These are phyloP conservation scores for Clarias macrocephalus DNA, from an alignment of 2,113 vertebrate species.

Conservation along the genomic window DNA sequence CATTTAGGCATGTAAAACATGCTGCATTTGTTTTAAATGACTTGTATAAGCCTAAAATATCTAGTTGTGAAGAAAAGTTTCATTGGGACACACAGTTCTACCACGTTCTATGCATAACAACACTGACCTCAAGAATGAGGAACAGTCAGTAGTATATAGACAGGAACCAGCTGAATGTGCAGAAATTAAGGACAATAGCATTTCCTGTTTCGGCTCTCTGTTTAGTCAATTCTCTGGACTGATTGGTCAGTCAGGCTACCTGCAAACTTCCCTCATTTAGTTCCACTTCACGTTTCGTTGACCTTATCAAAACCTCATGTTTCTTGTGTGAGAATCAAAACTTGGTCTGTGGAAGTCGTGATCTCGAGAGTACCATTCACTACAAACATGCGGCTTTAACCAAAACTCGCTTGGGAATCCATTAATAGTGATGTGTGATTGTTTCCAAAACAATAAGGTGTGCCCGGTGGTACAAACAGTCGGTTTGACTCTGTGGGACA, in stretches of 20 bases:
- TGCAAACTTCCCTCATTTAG: neutral
- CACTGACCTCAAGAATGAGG: conserved; percentile 7
- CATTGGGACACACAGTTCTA: neutral
- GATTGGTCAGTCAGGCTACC: neutral
- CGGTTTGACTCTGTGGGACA: neutral
- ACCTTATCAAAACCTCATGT: neutral
- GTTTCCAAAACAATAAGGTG: neutral
- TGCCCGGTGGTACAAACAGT: neutral
- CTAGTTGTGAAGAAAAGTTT: neutral
- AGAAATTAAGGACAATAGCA: conserved; percentile 13
- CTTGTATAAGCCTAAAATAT: neutral
- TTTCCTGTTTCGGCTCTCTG: conserved; percentile 40
- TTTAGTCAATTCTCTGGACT: conserved; percentile 1
- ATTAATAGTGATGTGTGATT: neutral
- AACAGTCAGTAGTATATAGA: neutral
- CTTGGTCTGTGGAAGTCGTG: neutral
- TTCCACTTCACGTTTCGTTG: conserved; percentile 17
- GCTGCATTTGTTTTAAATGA: neutral
- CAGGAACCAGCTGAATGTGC: conserved; percentile 20
- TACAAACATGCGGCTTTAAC: neutral
- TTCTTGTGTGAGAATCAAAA: neutral
- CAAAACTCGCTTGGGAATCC: neutral
- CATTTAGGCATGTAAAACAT: neutral
- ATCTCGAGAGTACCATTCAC: neutral
- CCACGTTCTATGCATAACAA: neutral